Percentiles rank a stretch among this genome's conserved stretches.
These are phyloP conservation scores for Nephrotoma appendiculata DNA, from an alignment of 2,888 invertebrate species.

Conservation along the genomic window DNA sequence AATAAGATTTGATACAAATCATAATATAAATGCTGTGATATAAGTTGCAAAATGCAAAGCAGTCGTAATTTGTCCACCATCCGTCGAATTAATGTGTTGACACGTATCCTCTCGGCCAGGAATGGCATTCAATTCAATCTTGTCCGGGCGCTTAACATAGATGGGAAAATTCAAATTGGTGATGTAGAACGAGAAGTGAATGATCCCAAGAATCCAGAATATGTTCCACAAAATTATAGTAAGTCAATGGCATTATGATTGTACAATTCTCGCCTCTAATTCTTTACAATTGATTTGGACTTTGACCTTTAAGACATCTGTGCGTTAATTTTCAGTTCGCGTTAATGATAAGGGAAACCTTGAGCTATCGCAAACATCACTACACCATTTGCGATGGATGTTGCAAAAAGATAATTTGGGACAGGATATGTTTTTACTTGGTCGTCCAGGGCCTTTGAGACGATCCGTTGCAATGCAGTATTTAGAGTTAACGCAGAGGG, in stretches of 20 bases:
- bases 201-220: slow-evolving; percentile 52
- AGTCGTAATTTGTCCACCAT: slow-evolving; percentile 3
- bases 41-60: not conserved
- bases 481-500: slow-evolving; percentile 75
- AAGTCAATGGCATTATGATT: slow-evolving; percentile 10
- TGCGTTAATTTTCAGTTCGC: slow-evolving; percentile 26
- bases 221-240: slow-evolving; percentile 52
- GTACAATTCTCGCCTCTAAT: not conserved
- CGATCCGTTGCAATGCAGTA: slow-evolving; percentile 75
- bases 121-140: slow-evolving; percentile 20
- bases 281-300: slow-evolving; percentile 7
- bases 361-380: slow-evolving; percentile 50
- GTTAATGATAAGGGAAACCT: slow-evolving; percentile 38
- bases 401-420: slow-evolving; percentile 85
- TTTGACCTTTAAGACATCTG: slow-evolving; percentile 8
- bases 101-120: slow-evolving; percentile 2
- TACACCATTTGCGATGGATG: slow-evolving; percentile 86
- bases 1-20: not conserved
- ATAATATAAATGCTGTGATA: not conserved
- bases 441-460: slow-evolving; percentile 70
- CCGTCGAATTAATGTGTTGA: slow-evolving; percentile 3
- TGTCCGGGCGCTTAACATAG: slow-evolving; percentile 33
- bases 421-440: slow-evolving; percentile 92
- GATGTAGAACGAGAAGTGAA: slow-evolving; percentile 52
- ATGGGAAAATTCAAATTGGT: slow-evolving; percentile 53